Conservation (phyloP, 2,888 invertebrate species). For the Lissocephala sabroskyi region DNA sequence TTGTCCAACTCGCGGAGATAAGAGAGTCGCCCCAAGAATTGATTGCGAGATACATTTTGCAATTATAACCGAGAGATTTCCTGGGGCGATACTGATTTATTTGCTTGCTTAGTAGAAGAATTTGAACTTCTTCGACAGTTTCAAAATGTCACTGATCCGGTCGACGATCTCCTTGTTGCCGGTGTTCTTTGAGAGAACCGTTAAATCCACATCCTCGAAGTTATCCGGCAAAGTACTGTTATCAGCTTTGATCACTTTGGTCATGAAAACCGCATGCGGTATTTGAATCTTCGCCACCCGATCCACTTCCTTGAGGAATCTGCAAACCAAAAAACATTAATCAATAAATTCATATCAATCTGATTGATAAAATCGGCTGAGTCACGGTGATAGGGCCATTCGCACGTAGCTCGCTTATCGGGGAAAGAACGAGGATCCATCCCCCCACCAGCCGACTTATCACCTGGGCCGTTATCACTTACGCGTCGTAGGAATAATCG, state of each 20-base stretch:
- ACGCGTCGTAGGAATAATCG: slow-evolving; percentile 71
- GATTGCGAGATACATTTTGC: too few relatives aligned
- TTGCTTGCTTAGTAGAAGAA: slow-evolving; percentile 50
- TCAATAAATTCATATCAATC: background rate
- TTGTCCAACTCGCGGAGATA: too few relatives aligned
- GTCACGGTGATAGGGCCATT: background rate
- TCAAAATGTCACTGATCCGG: slow-evolving; percentile 47
- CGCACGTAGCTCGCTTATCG: too few relatives aligned
- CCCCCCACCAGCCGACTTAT: too few relatives aligned
- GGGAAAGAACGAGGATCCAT: too few relatives aligned
- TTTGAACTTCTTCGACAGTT: slow-evolving; percentile 54
- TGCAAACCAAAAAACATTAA: too few relatives aligned
- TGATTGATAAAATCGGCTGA: background rate
- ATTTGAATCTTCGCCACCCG: slow-evolving; percentile 72
- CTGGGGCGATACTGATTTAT: too few relatives aligned
- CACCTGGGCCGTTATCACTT: too few relatives aligned
- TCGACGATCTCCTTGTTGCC: slow-evolving; percentile 38
- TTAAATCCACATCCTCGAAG: slow-evolving; percentile 72
- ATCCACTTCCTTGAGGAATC: slow-evolving; percentile 71
- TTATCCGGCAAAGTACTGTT: slow-evolving; percentile 72
- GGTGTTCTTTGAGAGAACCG: slow-evolving; percentile 54
- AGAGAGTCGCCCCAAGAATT: too few relatives aligned
- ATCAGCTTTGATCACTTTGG: slow-evolving; percentile 73
- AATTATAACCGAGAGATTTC: too few relatives aligned
- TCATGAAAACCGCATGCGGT: slow-evolving; percentile 73